Conservation (phyloP, 2,797 vertebrate species). For the Anas flavirostris region DNA sequence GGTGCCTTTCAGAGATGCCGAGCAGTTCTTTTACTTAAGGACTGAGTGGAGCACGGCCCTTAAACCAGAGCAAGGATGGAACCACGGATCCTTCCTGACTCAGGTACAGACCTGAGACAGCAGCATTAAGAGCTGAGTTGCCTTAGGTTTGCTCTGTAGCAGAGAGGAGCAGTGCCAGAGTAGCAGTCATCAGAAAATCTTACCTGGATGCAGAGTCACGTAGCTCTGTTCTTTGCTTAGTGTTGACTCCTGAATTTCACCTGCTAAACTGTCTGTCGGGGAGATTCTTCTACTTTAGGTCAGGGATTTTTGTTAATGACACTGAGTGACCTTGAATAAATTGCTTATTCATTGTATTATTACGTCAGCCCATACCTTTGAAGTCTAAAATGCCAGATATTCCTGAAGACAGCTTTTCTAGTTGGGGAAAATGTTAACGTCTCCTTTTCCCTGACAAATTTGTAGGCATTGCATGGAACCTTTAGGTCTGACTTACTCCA, state of each 20-base stretch:
- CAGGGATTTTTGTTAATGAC: conserved; percentile 15
- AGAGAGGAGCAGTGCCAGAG: not conserved
- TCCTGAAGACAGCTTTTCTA: not conserved
- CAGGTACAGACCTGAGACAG: not conserved
- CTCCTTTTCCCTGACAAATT: not conserved
- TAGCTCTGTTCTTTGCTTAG: not conserved
- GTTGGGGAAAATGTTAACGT: not conserved
- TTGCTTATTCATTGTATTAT: not conserved
- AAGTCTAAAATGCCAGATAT: not conserved
- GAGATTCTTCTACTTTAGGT: not conserved
- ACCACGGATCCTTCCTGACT: not conserved
- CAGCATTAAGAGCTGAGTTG: not conserved
- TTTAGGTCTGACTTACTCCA: not conserved
- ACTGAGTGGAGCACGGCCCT: not conserved
- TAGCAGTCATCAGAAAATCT: not conserved
- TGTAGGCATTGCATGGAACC: not conserved
- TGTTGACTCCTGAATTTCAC: not conserved
- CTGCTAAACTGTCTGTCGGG: not conserved
- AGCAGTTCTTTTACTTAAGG: not conserved
- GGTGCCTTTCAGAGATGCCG: not conserved
- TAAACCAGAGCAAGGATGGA: not conserved
- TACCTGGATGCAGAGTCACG: not conserved
- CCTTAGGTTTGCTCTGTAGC: not conserved
- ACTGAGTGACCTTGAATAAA: not conserved
- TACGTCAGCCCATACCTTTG: not conserved